phyloP scores from a whole-genome alignment of 2,797 vertebrate genomes.

The Melanogrammus aeglefinus region DNA sequence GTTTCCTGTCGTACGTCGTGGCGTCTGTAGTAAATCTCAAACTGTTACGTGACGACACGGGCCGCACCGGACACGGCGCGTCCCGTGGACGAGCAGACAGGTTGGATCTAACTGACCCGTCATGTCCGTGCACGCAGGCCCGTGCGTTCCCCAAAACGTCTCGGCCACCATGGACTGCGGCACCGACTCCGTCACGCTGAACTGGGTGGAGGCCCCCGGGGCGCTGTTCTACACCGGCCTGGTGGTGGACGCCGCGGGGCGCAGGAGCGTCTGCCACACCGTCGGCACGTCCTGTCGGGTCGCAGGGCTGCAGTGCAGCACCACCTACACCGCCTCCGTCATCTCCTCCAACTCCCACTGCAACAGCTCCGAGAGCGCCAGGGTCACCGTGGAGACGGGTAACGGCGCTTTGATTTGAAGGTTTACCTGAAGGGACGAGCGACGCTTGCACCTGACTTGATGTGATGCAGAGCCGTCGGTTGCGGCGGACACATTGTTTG shows the following conservation, averaged over 20 bases:
- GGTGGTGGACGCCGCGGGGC: conserved; percentile 47
- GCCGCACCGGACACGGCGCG: neutral
- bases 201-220: conserved; percentile 54
- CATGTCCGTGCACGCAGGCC: conserved; percentile 56
- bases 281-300: conserved; percentile 52
- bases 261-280: conserved; percentile 54
- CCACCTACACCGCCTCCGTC: conserved; percentile 60
- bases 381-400: conserved; percentile 69
- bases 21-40: neutral
- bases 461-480: neutral
- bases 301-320: conserved; percentile 67
- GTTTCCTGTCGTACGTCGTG: neutral
- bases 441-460: too few relatives aligned
- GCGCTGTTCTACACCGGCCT: conserved; percentile 60
- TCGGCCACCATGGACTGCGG: conserved; percentile 58
- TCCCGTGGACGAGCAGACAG: neutral
- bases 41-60: neutral
- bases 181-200: conserved; percentile 58
- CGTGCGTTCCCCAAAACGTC: conserved; percentile 69
- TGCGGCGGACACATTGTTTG: too few relatives aligned
- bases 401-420: conserved; percentile 13
- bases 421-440: neutral
- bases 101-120: neutral
- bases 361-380: conserved; percentile 66
- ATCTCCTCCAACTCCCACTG: conserved; percentile 67